Conservation (phyloP, 2,113 vertebrate species). For the Platysteira castanea region DNA sequence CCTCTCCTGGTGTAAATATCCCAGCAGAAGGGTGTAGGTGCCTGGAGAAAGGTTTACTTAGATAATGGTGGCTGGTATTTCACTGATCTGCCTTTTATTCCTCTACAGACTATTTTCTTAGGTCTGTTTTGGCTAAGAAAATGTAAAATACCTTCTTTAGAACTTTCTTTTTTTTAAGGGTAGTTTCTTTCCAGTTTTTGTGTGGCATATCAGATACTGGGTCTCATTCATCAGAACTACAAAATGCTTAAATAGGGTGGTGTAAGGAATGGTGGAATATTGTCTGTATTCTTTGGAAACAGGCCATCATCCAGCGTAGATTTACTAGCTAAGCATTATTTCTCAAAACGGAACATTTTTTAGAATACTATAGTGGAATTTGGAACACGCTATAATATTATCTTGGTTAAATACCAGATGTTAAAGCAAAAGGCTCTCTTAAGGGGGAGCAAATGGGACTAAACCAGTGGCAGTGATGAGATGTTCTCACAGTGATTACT, state of each 20-base stretch:
- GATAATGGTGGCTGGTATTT: neutral
- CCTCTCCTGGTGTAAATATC: neutral
- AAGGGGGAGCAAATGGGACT: neutral
- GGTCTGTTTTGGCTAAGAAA: neutral
- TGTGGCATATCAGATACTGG: neutral
- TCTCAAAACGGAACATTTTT: neutral
- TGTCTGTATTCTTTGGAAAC: neutral
- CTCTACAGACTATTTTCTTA: neutral
- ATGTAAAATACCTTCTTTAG: neutral
- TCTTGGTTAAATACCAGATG: neutral
- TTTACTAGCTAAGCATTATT: neutral
- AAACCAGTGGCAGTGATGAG: constrained; percentile 18
- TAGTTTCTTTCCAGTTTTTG: neutral
- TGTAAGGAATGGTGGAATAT: neutral
- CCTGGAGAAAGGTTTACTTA: neutral
- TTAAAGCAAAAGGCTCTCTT: neutral
- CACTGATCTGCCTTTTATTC: neutral
- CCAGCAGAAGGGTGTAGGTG: neutral
- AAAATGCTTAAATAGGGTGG: neutral
- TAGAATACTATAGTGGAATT: neutral
- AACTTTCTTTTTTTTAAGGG: neutral
- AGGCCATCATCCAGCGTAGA: neutral
- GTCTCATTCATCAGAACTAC: neutral
- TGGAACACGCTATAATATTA: neutral
- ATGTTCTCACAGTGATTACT: constrained; percentile 17